Base-by-base conservation (phyloP, 2,888 invertebrate genomes). In the Caenorhabditis macrosperma region DNA sequence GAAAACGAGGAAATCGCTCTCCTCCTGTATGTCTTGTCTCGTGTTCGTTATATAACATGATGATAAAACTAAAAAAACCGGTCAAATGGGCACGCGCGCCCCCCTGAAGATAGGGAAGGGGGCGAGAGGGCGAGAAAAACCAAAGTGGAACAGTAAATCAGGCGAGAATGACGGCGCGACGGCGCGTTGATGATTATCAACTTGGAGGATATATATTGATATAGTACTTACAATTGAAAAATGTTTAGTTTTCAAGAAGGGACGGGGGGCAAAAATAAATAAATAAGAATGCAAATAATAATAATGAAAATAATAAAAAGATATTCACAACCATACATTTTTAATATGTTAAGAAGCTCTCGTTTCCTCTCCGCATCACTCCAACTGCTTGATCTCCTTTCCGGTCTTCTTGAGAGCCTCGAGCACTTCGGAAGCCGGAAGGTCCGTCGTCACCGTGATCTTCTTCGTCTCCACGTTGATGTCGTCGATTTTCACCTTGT, bases 341-440 rank as follows among this genome's bases (percentile, higher is more conserved):
- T 38, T 26, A 6, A 28, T 41, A 44, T 26, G n/a, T n/a, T n/a
- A n/a, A n/a, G n/a, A n/a, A n/a, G n/a, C n/a, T n/a, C n/a, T n/a
- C n/a, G n/a, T n/a, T n/a, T n/a, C n/a, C 15, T 28, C 57, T 54
- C 22, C 17, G 20, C 10, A 2, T 77, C 64, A 82, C 30, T 81
- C 74, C 38, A 84, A 24, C 26, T 71, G 75, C 48, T 81, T 83
- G 61, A 89, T 86, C 33, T 82, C 86, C 82, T 92, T 92, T 33
- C 92, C 92, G n/a, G 92, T 92, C 82, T 92, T 92, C 86, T 91
- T 85, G 24, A 92, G 83, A 2, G 87, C 79, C 48, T 90, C 90
- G 24, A 91, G 85, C 12, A 92, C 82, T 28, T 91, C 89, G 24
- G 91, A 91, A 28, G 88, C 74, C 2, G 90, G 44, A 26, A 91